phyloP scores from a whole-genome alignment of 2,888 invertebrate species.

The Acanthococcus lagerstroemiae region DNA sequence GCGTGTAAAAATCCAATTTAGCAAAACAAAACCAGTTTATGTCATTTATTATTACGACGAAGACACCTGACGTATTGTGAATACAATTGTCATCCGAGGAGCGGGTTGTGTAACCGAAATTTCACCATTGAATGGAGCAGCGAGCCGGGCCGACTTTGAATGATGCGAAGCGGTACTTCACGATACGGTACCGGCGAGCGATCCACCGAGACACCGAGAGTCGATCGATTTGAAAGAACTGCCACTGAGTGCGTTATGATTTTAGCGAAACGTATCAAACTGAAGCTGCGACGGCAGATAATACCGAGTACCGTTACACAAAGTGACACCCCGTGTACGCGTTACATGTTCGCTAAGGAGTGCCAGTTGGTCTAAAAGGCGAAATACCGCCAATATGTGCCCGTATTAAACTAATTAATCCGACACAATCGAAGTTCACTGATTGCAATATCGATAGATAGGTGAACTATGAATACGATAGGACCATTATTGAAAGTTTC shows the following conservation, averaged over 20 bases:
- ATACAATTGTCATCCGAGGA: background rate
- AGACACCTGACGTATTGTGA: background rate
- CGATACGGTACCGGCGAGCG: too few relatives aligned
- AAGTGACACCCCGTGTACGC: slow-evolving; percentile 9
- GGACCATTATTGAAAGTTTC: background rate
- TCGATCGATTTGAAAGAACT: slow-evolving; percentile 12
- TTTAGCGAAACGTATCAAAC: slow-evolving; percentile 20
- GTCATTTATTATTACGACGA: background rate
- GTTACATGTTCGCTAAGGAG: background rate
- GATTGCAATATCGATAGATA: slow-evolving; percentile 22
- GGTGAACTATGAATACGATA: slow-evolving; percentile 20
- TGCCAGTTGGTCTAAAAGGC: slow-evolving; percentile 4
- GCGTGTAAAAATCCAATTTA: background rate
- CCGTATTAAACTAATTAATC: slow-evolving; percentile 28
- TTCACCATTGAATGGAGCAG: too few relatives aligned
- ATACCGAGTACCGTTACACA: slow-evolving; percentile 20
- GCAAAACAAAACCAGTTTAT: background rate
- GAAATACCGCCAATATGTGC: slow-evolving; percentile 13
- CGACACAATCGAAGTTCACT: slow-evolving; percentile 22
- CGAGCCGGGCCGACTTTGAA: too few relatives aligned
- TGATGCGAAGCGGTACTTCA: background rate
- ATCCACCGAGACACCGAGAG: too few relatives aligned
- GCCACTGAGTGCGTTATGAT: slow-evolving; percentile 29
- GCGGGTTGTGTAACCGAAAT: background rate
- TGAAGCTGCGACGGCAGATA: slow-evolving; percentile 9